Percentiles rank a stretch among this genome's conserved stretches.
phyloP scores from a whole-genome alignment of 2,888 invertebrate species.

The Charanyca ferruginea region DNA sequence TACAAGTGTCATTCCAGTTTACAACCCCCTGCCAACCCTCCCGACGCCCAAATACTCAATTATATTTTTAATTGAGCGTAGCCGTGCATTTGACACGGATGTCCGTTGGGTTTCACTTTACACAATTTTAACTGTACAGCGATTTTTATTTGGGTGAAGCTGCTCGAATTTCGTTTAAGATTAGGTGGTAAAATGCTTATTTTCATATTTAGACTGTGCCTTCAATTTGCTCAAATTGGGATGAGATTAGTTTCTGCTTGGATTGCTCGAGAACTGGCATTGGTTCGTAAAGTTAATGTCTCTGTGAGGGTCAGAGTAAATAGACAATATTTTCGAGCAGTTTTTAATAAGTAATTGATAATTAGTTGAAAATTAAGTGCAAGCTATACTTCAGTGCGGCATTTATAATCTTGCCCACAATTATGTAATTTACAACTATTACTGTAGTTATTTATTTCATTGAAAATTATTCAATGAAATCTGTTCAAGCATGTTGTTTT shows the following conservation, averaged over 20 bases:
- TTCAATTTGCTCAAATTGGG: slow-evolving; percentile 24
- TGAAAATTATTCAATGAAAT: too few species aligned
- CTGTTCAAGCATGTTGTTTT: too few species aligned
- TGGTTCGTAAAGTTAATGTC: background rate
- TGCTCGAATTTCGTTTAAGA: slow-evolving; percentile 36
- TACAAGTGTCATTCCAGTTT: slow-evolving; percentile 68
- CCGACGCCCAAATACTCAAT: slow-evolving; percentile 79
- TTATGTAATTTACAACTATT: too few species aligned
- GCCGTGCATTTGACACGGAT: slow-evolving; percentile 82
- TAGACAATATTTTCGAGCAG: too few species aligned
- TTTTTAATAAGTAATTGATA: too few species aligned
- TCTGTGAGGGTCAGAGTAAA: too few species aligned
- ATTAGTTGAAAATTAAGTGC: too few species aligned
- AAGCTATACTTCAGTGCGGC: too few species aligned
- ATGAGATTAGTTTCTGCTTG: slow-evolving; percentile 16
- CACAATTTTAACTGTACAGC: slow-evolving; percentile 61
- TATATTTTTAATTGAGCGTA: slow-evolving; percentile 86
- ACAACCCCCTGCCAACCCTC: slow-evolving; percentile 36
- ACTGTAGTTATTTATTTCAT: too few species aligned
- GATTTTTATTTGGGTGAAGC: slow-evolving; percentile 49
- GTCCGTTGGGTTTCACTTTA: slow-evolving; percentile 66
- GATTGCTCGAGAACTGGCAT: background rate
- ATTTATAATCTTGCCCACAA: too few species aligned
- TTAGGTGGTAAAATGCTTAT: slow-evolving; percentile 26
- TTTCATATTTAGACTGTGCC: slow-evolving; percentile 9